Base-by-base conservation (phyloP, 2,888 invertebrate genomes). In the Ormyrus thymus region DNA sequence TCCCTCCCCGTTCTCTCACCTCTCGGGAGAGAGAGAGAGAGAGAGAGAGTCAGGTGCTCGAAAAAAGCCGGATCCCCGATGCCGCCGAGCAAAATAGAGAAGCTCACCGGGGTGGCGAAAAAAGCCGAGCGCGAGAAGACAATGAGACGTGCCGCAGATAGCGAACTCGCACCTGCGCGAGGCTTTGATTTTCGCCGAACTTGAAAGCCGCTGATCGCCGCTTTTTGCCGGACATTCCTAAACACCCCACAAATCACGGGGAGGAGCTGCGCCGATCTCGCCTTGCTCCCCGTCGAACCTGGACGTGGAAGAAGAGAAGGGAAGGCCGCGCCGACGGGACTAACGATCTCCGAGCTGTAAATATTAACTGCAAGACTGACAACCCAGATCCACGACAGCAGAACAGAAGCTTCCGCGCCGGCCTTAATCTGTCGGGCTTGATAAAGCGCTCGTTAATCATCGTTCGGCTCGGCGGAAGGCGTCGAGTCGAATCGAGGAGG, bases 101-200 rank as follows among this genome's bases (percentile, higher is more conserved):
- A 79, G 80, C 82, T 29, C 58, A 43, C 51, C 69, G 61, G 10
- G 48, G 11, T 7, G 66, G 51, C 15, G 66, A 7, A n/a, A 53
- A 11, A 29, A 53, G 1, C 48, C 8, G 9, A 51, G 53, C 82
- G 81, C 75, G 7, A 46, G 53, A 53, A 45, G 13, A 13, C 59
- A 7, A 8, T 11, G 7, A 83, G 84, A 86, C 86, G 87, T 87
- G 84, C 86, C 86, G 83, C 81, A 84, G 86, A 87, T 88, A 83
- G 86, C 84, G 82, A 82, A 83, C 84, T 87, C 87, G 86, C 87
- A 87, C 87, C 87, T 87, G 86, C 82, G 76, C 45, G 48, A 71
- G 43, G 29, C 15, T 9, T 10, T n/a, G 58, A 58, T 58, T 58
- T 9, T 15, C 29, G 8, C 29, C 7, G 56, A 9, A 76, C 77